Percentiles rank a stretch among this genome's conserved stretches.
phyloP scores from a whole-genome alignment of 2,113 vertebrate genomes.

The Ifrita kowaldi region DNA sequence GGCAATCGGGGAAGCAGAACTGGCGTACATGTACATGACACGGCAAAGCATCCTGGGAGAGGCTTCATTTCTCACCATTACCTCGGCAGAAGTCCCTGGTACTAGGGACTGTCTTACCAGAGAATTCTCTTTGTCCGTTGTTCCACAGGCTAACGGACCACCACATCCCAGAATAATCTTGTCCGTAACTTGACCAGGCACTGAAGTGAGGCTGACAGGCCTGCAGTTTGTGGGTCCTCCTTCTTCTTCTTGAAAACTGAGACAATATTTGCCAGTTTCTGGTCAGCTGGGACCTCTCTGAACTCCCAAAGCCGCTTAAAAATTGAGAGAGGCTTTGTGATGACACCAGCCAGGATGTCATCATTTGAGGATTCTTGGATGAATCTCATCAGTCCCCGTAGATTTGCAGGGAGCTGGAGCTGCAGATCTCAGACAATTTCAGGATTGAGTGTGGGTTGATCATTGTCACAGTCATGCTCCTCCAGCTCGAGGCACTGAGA shows the following conservation, averaged over 20 bases:
- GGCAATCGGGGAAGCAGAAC: too few relatives aligned
- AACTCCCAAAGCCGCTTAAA: neutral
- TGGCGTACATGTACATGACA: too few relatives aligned
- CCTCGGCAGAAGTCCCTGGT: too few relatives aligned
- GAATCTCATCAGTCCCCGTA: neutral
- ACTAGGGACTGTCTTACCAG: too few relatives aligned
- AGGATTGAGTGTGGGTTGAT: neutral
- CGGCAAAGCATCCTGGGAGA: too few relatives aligned
- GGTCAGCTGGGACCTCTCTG: neutral
- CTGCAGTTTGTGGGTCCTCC: neutral
- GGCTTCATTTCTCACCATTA: too few relatives aligned
- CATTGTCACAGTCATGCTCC: neutral
- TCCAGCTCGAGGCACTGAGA: neutral
- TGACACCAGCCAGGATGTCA: neutral
- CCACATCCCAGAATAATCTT: neutral
- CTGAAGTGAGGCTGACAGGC: neutral
- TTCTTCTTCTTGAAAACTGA: neutral
- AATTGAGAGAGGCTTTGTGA: neutral
- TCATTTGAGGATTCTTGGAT: neutral
- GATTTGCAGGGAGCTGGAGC: neutral
- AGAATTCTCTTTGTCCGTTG: too few relatives aligned
- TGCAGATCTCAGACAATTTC: neutral
- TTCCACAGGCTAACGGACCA: too few relatives aligned
- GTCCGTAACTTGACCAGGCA: neutral
- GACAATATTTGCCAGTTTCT: neutral